Evolutionary conservation across 2,797 vertebrate genomes (phyloP).

Genomic region (Nasua narica): DNA sequence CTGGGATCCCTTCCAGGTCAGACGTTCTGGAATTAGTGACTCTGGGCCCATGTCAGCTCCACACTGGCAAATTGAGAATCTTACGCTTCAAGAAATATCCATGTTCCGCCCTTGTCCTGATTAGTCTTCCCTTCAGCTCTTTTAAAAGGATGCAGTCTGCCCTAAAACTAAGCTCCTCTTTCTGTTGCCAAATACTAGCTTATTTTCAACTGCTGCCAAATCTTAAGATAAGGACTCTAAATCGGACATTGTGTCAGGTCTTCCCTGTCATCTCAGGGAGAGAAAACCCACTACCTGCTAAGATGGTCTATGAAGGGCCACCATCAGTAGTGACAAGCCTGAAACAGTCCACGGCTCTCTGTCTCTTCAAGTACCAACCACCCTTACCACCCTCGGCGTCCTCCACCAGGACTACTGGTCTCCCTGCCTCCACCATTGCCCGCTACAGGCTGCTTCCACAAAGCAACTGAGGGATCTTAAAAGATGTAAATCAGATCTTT

Average conservation of each 20-base stretch:
- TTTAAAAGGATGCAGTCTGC: not conserved
- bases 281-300: not conserved
- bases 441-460: not conserved
- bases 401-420: not conserved
- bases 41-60: not conserved
- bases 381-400: not conserved
- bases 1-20: not conserved
- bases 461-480: not conserved
- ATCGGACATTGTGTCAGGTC: not conserved
- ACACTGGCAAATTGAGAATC: not conserved
- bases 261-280: not conserved
- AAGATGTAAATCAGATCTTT: not conserved
- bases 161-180: not conserved
- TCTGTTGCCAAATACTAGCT: not conserved
- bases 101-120: not conserved
- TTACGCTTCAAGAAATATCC: not conserved
- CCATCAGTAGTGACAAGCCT: not conserved
- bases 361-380: no score
- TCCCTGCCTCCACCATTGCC: not conserved
- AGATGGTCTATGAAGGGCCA: not conserved
- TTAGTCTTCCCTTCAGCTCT: not conserved
- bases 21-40: not conserved
- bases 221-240: not conserved
- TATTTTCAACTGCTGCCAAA: not conserved
- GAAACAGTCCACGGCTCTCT: not conserved